These are phyloP conservation scores for Sternarchorhynchus goeldii DNA, from an alignment of 2,797 vertebrate species.

Conservation along the genomic window DNA sequence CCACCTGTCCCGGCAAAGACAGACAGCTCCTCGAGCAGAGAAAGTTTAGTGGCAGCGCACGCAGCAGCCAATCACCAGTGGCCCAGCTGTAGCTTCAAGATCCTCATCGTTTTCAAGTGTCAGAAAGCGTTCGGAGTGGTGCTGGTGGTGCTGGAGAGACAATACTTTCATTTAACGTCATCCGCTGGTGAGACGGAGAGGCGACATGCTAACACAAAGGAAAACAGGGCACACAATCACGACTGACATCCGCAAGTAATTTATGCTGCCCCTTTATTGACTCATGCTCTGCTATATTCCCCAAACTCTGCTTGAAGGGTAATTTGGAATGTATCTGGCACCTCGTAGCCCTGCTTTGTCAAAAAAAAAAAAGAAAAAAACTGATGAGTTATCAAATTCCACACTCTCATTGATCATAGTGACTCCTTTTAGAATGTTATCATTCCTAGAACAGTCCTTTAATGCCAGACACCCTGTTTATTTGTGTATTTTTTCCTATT, in stretches of 20 bases:
- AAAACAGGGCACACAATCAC: conserved; percentile 74
- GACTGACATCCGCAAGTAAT: conserved; percentile 80
- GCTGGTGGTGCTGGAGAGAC: conserved; percentile 72
- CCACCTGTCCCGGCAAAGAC: conserved; percentile 92
- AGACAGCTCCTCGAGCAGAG: conserved; percentile 90
- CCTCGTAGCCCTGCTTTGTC: conserved; percentile 68
- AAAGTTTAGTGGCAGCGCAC: conserved; percentile 84
- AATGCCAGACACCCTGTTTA: conserved; percentile 73
- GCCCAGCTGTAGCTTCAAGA: conserved; percentile 77
- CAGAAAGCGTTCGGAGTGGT: conserved; percentile 72
- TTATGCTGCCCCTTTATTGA: conserved; percentile 81
- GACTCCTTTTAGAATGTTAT: conserved; percentile 62
- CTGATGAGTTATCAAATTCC: conserved; percentile 75
- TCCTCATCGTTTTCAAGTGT: conserved; percentile 78
- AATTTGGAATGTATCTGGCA: conserved; percentile 78
- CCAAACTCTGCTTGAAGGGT: conserved; percentile 73
- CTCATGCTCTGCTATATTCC: conserved; percentile 61
- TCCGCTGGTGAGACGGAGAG: conserved; percentile 74
- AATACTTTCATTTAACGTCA: conserved; percentile 80
- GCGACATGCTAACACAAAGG: conserved; percentile 76
- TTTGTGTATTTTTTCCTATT: conserved; percentile 61
- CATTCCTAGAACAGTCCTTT: conserved; percentile 71
- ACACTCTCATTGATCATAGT: conserved; percentile 74
- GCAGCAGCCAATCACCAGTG: conserved; percentile 74
- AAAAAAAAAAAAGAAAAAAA: conserved; percentile 62